Percentiles rank a stretch among this genome's conserved stretches.
phyloP scores from a whole-genome alignment of 2,888 invertebrate species.

The Mimas tiliae region DNA sequence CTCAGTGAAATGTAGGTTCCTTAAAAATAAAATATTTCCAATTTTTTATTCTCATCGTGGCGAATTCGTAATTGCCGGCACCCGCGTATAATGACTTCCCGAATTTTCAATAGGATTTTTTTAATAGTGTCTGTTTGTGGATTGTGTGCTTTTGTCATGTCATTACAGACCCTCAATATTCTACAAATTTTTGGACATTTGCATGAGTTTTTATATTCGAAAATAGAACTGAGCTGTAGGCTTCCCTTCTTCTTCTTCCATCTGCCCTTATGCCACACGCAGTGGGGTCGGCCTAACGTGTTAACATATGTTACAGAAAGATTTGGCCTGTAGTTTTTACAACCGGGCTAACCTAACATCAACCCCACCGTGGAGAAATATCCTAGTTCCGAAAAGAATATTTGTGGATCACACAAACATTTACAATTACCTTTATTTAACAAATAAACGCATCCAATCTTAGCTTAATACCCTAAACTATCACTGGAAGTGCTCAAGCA shows the following conservation, averaged over 20 bases:
- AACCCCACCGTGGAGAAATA: no score
- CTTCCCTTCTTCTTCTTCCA: no score
- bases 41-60: constrained; percentile 47
- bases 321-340: no score
- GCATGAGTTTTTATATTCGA: no score
- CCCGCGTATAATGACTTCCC: constrained; percentile 76
- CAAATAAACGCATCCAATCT: not conserved
- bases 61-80: constrained; percentile 73
- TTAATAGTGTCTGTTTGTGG: constrained; percentile 56
- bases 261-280: no score
- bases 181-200: constrained; percentile 9
- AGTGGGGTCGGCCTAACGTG: no score
- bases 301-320: no score
- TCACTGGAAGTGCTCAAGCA: not conserved
- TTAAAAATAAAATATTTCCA: constrained; percentile 6
- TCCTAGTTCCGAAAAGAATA: no score
- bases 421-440: not conserved
- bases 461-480: not conserved
- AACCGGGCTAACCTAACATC: no score
- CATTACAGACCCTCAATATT: constrained; percentile 35
- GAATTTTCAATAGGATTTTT: constrained; percentile 67
- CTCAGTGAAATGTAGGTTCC: no score
- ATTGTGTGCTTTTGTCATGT: constrained; percentile 42
- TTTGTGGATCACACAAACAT: no score
- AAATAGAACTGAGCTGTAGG: no score